A percentile compares a stretch with the other conserved stretches of the same genome.
These are phyloP conservation scores for Bryconaethiops microstoma DNA, from an alignment of 2,797 vertebrate genomes.

Conservation along the genomic window DNA sequence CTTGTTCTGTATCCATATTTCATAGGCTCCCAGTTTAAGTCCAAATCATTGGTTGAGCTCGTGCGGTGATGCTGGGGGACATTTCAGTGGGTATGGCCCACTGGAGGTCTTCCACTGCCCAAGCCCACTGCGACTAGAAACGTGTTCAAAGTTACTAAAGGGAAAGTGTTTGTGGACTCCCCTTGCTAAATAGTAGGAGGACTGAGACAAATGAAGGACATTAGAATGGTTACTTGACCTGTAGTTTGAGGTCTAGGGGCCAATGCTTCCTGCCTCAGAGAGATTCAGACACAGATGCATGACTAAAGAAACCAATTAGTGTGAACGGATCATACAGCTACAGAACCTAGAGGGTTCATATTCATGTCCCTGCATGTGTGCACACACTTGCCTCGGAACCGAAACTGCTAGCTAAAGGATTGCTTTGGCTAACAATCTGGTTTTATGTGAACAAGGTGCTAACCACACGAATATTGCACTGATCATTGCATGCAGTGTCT, in stretches of 20 bases:
- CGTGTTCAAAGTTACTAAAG: not conserved
- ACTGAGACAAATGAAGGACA: slow-evolving; percentile 13
- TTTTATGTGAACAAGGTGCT: not conserved
- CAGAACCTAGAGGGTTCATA: not conserved
- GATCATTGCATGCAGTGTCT: not conserved
- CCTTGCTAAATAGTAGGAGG: slow-evolving; percentile 2
- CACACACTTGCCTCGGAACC: not conserved
- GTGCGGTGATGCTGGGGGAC: slow-evolving; percentile 40
- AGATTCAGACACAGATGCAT: slow-evolving; percentile 36
- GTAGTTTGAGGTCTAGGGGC: not conserved
- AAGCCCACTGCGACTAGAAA: not conserved
- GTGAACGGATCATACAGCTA: slow-evolving; percentile 33
- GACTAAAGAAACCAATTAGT: slow-evolving; percentile 57
- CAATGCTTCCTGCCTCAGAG: slow-evolving; percentile 24
- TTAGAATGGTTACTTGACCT: slow-evolving; percentile 1
- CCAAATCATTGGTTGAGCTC: slow-evolving; percentile 61
- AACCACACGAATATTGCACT: not conserved
- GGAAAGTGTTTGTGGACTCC: slow-evolving; percentile 10
- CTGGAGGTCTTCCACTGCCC: slow-evolving; percentile 7
- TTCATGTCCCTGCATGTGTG: slow-evolving; percentile 12
- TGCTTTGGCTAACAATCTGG: not conserved
- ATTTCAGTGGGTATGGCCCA: slow-evolving; percentile 53
- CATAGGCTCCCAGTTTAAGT: slow-evolving; percentile 70
- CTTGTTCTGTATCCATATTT: slow-evolving; percentile 75
- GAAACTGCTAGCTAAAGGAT: not conserved